These are phyloP conservation scores for Cercocebus atys DNA, from an alignment of 2,113 vertebrate genomes.

Conservation along the genomic window DNA sequence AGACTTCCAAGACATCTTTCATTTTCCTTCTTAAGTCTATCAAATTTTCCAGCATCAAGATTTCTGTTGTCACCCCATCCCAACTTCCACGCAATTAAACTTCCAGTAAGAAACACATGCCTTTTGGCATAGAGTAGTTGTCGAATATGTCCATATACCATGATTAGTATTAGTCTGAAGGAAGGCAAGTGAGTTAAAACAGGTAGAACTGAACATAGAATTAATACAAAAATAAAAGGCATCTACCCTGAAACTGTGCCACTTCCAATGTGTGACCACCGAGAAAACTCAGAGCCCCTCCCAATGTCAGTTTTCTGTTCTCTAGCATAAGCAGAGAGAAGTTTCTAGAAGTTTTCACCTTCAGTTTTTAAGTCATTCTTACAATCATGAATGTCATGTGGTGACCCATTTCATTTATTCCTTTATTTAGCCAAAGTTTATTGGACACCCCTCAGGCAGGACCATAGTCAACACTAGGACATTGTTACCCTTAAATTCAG, in stretches of 20 bases:
- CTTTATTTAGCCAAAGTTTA: background rate
- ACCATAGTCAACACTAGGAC: fast-evolving
- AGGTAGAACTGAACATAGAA: background rate
- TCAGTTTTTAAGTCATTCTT: background rate
- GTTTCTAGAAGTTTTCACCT: fast-evolving
- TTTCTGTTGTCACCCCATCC: background rate
- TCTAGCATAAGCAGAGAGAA: background rate
- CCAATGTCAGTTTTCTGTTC: background rate
- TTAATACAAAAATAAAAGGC: background rate
- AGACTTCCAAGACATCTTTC: background rate
- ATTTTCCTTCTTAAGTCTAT: background rate
- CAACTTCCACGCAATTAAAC: background rate
- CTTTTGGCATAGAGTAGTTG: background rate
- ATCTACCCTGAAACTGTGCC: fast-evolving
- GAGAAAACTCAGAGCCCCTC: fast-evolving
- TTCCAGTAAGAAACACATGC: background rate
- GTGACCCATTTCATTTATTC: fast-evolving
- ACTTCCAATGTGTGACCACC: fast-evolving
- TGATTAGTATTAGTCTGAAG: background rate
- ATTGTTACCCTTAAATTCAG: fast-evolving
- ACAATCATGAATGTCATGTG: fast-evolving
- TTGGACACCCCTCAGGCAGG: background rate
- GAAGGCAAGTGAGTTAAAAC: conserved; percentile 38
- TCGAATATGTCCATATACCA: background rate
- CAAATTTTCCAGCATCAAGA: conserved; percentile 46